These are phyloP conservation scores for Diarsia dahlii DNA, from an alignment of 2,888 invertebrate species.

Conservation along the genomic window DNA sequence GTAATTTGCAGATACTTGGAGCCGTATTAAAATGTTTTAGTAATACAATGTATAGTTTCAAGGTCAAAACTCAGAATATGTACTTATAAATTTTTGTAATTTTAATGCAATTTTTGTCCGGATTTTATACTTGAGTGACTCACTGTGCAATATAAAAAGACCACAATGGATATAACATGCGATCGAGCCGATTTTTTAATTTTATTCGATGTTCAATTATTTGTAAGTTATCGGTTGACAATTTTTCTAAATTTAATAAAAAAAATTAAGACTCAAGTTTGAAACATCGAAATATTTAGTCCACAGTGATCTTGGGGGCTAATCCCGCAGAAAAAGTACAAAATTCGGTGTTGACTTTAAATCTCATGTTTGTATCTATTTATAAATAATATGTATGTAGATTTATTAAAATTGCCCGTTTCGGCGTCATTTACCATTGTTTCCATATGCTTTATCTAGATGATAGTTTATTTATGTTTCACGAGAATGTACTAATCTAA, in stretches of 20 bases:
- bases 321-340: conserved; percentile 89
- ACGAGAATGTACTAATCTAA: conserved; percentile 81
- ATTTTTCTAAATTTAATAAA: conserved; percentile 87
- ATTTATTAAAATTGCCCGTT: conserved; percentile 86
- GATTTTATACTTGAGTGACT: conserved; percentile 87
- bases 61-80: conserved; percentile 75
- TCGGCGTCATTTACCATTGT: conserved; percentile 85
- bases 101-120: conserved; percentile 78
- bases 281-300: conserved; percentile 90
- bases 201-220: conserved; percentile 78
- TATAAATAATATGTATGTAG: conserved; percentile 80
- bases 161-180: conserved; percentile 88
- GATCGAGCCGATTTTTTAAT: conserved; percentile 78
- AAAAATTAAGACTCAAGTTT: conserved; percentile 87
- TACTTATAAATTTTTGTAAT: conserved; percentile 69
- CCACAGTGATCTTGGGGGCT: conserved; percentile 88
- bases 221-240: conserved; percentile 88
- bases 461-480: conserved; percentile 87
- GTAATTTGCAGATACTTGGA: conserved; percentile 89
- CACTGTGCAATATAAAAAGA: conserved; percentile 87
- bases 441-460: conserved; percentile 85
- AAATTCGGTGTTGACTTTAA: conserved; percentile 90
- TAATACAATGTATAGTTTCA: conserved; percentile 78
- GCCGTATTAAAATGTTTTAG: conserved; percentile 83
- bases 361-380: conserved; percentile 87